Base-by-base conservation (phyloP, 2,888 invertebrate species). In the Linnaemya tessellans region DNA sequence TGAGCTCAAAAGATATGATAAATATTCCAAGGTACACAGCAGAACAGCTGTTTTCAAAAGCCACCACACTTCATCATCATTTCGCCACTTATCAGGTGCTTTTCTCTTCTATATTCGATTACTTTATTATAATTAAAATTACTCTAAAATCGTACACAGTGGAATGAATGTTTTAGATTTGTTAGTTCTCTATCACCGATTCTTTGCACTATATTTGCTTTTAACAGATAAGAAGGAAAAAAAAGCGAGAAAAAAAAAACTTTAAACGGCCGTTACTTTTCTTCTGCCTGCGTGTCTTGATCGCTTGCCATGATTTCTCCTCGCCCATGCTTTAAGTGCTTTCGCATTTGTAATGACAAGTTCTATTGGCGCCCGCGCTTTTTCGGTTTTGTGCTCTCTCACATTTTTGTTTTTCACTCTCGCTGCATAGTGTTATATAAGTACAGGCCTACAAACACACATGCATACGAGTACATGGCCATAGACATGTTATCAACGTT, bases 301-400 rank as follows among this genome's bases (percentile, higher is more conserved):
- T n/a, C n/a, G 38, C 15, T 38, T 22, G 41, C 9, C 30, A 10
- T 60, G 51, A 25, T 78, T 79, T 64, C 58, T 38, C 62, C 58
- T 38, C 62, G 18, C 20, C 46, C 20, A 20, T 56, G 11, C 18
- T 75, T 81, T 70, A 9, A 38, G 20, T 58, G 62, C 64, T 77
- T 83, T 64, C 46, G 58, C 75, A 82, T 83, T 78, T 78, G 70
- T 73, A 77, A 80, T 71, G 82, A 85, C 82, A 82, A 82, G 85
- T 82, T 82, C 79, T 82, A 82, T 85, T 15, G 82, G 85, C 85
- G 85, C 82, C 85, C 82, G 85, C 79, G 85, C 85, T 71, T 85
- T 85, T 82, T 51, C 20, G 58, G 46, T 62, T 79, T 11, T 51
- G 4, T 5, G 20, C 30, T 3, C 51, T 71, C 43, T 65, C 51